Percentiles rank a stretch among this genome's conserved stretches.
phyloP scores from a whole-genome alignment of 2,797 vertebrate genomes.

The Neomorphus geoffroyi region DNA sequence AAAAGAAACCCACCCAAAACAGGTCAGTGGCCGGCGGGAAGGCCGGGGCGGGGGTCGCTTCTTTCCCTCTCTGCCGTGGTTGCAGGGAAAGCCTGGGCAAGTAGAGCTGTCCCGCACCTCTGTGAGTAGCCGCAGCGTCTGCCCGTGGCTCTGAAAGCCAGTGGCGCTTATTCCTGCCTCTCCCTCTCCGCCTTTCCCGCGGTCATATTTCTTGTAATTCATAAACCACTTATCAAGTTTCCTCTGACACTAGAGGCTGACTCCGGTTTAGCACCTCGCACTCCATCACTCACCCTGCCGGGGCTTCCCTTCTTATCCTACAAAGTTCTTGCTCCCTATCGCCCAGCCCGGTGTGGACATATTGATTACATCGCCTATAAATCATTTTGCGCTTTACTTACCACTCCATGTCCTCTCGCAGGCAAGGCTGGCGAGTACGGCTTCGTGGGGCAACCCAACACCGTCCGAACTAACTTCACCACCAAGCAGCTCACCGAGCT shows the following conservation, averaged over 20 bases:
- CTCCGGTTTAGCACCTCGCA: conserved; percentile 59
- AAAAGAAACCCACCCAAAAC: conserved; percentile 98
- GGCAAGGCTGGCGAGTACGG: conserved; percentile 94
- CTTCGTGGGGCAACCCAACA: conserved; percentile 91
- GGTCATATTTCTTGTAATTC: conserved; percentile 47
- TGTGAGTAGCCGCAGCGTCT: neutral
- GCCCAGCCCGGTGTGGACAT: conserved; percentile 29
- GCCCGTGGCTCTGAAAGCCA: neutral
- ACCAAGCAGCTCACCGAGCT: conserved; percentile 98
- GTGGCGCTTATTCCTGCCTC: neutral
- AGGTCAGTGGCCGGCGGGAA: conserved; percentile 81
- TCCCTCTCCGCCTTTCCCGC: neutral
- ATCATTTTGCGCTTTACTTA: conserved; percentile 20
- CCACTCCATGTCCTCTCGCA: conserved; percentile 66
- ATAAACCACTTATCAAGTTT: conserved; percentile 50
- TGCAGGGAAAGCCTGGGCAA: neutral
- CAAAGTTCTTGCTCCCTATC: conserved; percentile 36
- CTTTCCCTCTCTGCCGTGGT: neutral
- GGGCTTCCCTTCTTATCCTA: conserved; percentile 1
- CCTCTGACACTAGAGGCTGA: conserved; percentile 44
- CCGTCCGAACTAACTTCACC: conserved; percentile 96
- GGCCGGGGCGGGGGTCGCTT: neutral
- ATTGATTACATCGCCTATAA: conserved; percentile 31
- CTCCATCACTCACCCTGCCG: conserved; percentile 59
- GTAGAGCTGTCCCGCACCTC: neutral